Base-by-base conservation (phyloP, 2,113 vertebrate genomes). In the Columba janthina region DNA sequence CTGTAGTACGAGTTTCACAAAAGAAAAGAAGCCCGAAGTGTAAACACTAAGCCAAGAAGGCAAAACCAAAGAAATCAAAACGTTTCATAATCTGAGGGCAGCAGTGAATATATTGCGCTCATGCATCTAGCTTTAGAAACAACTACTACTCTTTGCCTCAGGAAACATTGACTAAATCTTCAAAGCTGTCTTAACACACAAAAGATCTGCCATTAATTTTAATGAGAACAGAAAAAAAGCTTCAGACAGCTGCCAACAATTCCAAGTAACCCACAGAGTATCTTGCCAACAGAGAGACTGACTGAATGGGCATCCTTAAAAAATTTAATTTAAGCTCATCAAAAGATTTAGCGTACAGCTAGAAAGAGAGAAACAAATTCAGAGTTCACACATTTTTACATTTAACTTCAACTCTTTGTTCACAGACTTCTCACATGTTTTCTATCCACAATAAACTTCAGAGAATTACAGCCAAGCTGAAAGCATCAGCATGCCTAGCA, bases 191-290 rank as follows among this genome's bases (percentile, higher is more conserved):
- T 88, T 93, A 90, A 94, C 65, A 77, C n/a, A 84, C 2, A 75
- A 44, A 95, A 83, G 72, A 88, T 80, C 85, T 81, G 72, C 34
- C 57, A 81, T 89, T 94, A 94, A 90, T 96, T 94, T 94, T 95
- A 93, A 90, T 86, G 44, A 74, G 74, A 71, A 88, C 78, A 87
- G 28, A 66, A 85, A 83, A 87, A 80, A 19, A 11, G 20, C 44
- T 84, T 78, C 57, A 91, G 57, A 85, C 0, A 0, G 61, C 64
- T 96, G 82, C 64, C 93, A 96, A 84, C 60, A 86, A 71, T 90
- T 91, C 69, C 64, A 78, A 94, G 85, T 73, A 94, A 95, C 48
- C 91, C 85, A 85, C 54, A 83, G 56, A 88, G 28, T 20, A 74
- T 71, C 56, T 38, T 64, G 34, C 71, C 82, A 94, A 90, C 38